Evolutionary conservation across 92 coral and sea anemone species (phyloP), one percentile per base, ranked within the genome.

Genomic region (Umimayanthus kanabou): DNA sequence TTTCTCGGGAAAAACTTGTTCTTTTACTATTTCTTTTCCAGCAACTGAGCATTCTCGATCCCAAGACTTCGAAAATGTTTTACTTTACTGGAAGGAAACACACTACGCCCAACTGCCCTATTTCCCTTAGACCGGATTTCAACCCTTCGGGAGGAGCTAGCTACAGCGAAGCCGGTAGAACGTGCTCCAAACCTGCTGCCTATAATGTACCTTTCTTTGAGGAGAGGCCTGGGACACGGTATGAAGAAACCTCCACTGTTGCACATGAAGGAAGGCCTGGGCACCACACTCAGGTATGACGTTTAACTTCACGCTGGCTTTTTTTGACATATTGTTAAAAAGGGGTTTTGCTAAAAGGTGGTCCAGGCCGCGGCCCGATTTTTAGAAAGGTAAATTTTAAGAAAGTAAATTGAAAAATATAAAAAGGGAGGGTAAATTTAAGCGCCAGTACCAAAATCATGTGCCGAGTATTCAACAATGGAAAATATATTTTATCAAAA

Each of bases 201-300:
- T 96, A 90, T 55, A 90, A 91, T 26, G 79, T 96, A 4, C 98
- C 98, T 14, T 96, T 96, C 87, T 96, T 96, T 82, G 28, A 50
- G 43, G 90, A 79, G 85, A 92, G 89, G 61, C 90, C 94, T 80
- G 98, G 96, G 28, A 92, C 98, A 9, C 88, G 81, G 79, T 96
- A 90, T 75, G 88, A 80, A 10, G 93, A 95, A 39, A 87, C 95
- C 91, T 85, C 89, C 72, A 85, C 87, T n/a, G 89, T 87, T 82
- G 95, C 95, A 2, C 98, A 96, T 70, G 98, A 96, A 77, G 98
- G 96, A 37, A 92, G 98, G 86, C 98, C 98, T 87, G 98, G 98
- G 22, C 98, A 96, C 88, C 98, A 96, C 89, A 96, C 98, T 33
- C 98, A 96, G 93, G 98, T 96, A 67, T 77, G 71, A 67, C 40